These are phyloP conservation scores for Siderastrea radians DNA, from an alignment of 92 coral and sea anemone genomes.

Conservation along the genomic window DNA sequence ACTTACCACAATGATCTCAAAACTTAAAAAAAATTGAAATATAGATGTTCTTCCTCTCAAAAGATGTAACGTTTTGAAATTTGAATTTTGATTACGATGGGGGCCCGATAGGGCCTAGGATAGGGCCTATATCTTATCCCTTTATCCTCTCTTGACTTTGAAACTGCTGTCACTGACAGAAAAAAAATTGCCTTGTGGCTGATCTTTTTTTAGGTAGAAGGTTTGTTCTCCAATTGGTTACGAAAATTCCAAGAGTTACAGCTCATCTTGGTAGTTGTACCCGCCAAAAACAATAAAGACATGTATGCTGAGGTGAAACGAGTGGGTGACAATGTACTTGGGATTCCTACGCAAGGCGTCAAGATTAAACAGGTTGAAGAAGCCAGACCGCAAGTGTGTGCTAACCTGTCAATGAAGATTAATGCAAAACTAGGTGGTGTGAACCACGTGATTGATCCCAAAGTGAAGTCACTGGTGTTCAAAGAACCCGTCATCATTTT, in stretches of 20 bases:
- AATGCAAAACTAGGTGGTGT: conserved; percentile 93
- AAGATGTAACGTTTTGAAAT: too few species aligned
- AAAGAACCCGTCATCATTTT: conserved; percentile 82
- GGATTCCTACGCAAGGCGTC: conserved; percentile 91
- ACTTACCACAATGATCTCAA: too few species aligned
- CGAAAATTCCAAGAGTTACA: conserved; percentile 44
- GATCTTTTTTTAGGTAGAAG: conserved; percentile 56
- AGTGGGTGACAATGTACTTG: conserved; percentile 89
- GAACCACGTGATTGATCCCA: conserved; percentile 80
- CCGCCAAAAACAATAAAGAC: conserved; percentile 60
- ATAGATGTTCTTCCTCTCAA: too few species aligned
- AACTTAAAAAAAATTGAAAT: too few species aligned
- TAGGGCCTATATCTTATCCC: too few species aligned
- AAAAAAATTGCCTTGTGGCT: too few species aligned
- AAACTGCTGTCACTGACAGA: too few species aligned
- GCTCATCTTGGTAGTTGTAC: conserved; percentile 79
- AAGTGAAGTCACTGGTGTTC: conserved; percentile 68
- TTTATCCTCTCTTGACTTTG: too few species aligned
- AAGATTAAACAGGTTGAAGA: conserved; percentile 60
- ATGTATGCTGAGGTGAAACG: conserved; percentile 89
- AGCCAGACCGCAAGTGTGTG: conserved; percentile 88
- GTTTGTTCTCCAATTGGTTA: conserved; percentile 41
- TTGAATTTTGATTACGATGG: too few species aligned
- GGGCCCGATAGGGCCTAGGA: too few species aligned
- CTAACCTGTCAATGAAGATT: conserved; percentile 92